Conservation (phyloP, 2,113 vertebrate genomes). For the Scatophagus argus region DNA sequence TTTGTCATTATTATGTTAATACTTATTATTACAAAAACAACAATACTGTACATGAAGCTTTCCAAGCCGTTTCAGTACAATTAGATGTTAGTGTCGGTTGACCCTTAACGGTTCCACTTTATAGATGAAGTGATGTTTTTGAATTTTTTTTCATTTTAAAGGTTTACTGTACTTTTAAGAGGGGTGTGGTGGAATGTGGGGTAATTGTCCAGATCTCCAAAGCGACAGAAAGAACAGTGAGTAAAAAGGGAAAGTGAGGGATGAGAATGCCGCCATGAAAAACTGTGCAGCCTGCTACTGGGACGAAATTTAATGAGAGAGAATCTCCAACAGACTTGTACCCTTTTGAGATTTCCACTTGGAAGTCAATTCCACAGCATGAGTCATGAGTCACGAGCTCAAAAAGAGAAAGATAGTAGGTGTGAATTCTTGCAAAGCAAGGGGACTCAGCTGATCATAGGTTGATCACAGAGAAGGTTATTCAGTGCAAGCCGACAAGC, state of each 20-base stretch:
- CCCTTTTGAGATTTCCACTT: slow-evolving; percentile 62
- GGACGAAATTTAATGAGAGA: slow-evolving; percentile 66
- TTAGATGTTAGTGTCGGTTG: slow-evolving; percentile 17
- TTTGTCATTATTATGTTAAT: too few relatives aligned
- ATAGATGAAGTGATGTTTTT: background rate
- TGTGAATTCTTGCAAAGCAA: slow-evolving; percentile 3
- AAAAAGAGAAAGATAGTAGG: slow-evolving; percentile 43
- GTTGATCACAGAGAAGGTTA: slow-evolving; percentile 57
- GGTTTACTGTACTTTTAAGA: slow-evolving; percentile 43
- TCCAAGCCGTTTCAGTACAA: background rate
- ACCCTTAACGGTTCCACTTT: slow-evolving; percentile 26
- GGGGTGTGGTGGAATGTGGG: slow-evolving; percentile 10
- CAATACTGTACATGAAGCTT: slow-evolving; percentile 20
- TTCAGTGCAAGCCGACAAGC: slow-evolving; percentile 26
- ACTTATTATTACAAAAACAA: too few relatives aligned
- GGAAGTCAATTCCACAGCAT: slow-evolving; percentile 52
- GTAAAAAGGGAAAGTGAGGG: slow-evolving; percentile 14
- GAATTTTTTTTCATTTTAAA: too few relatives aligned
- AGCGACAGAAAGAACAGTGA: slow-evolving; percentile 26
- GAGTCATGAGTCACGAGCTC: slow-evolving; percentile 52
- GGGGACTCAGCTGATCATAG: slow-evolving; percentile 47
- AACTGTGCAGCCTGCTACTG: slow-evolving; percentile 36
- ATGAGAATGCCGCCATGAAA: slow-evolving; percentile 33
- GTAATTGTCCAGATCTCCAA: slow-evolving; percentile 71
- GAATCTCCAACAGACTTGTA: slow-evolving; percentile 68